Conservation (phyloP, 2,113 vertebrate genomes). For the Tylochromis polylepis region DNA sequence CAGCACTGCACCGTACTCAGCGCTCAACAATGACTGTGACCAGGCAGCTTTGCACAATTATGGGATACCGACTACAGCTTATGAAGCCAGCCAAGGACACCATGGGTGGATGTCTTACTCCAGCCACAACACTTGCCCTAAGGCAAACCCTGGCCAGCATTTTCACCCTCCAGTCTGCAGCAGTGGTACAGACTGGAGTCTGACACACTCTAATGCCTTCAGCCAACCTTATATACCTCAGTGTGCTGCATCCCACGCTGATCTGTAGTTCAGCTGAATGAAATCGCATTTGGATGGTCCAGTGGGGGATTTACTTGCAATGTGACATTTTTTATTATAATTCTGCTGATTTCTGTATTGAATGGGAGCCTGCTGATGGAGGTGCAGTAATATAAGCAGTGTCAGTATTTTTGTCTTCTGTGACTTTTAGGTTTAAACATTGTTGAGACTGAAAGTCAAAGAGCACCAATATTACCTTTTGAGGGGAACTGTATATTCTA, state of each 20-base stretch:
- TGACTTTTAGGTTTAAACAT: background rate
- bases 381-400: background rate
- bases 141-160: background rate
- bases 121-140: background rate
- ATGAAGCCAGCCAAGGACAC: background rate
- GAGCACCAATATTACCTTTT: background rate
- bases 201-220: background rate
- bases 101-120: background rate
- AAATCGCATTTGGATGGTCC: background rate
- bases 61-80: background rate
- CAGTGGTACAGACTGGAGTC: background rate
- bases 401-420: background rate
- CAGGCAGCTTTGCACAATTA: background rate
- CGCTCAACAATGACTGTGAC: background rate
- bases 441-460: background rate
- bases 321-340: accelerated
- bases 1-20: background rate
- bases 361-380: background rate
- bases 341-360: background rate
- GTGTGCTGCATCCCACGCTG: background rate
- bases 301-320: background rate
- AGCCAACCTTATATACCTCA: background rate
- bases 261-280: background rate
- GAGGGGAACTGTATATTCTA: background rate
- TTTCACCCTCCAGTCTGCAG: background rate